These are phyloP conservation scores for Phengaris arion DNA, from an alignment of 2,888 invertebrate species.

Conservation along the genomic window DNA sequence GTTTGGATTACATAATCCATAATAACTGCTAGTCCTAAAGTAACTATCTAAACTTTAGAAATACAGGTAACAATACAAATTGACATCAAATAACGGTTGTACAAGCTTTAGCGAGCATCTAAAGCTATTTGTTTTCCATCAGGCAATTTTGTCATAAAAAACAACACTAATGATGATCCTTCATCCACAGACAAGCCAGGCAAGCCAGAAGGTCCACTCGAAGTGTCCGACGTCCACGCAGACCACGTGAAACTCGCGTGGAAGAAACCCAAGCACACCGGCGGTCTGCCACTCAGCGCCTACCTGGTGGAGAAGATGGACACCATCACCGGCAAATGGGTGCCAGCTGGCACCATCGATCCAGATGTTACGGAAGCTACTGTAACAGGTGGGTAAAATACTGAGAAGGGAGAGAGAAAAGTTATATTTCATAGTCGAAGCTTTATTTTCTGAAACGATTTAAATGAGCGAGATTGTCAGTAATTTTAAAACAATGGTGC, in stretches of 20 bases:
- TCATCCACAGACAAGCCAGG: constrained; percentile 85
- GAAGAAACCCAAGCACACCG: constrained; percentile 97
- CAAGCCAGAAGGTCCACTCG: constrained; percentile 94
- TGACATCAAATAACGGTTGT: too few relatives aligned
- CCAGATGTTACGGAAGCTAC: constrained; percentile 90
- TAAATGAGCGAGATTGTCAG: too few relatives aligned
- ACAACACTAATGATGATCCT: not conserved
- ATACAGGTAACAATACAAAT: too few relatives aligned
- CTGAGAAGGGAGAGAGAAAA: not conserved
- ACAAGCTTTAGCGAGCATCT: too few relatives aligned
- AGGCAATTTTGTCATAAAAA: not conserved
- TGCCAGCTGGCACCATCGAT: constrained; percentile 90
- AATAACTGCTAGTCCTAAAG: too few relatives aligned
- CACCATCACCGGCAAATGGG: constrained; percentile 90
- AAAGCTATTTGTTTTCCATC: not conserved
- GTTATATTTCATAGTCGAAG: not conserved
- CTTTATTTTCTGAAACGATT: too few relatives aligned
- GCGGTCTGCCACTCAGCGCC: constrained; percentile 93
- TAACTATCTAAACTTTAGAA: too few relatives aligned
- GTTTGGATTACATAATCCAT: too few relatives aligned
- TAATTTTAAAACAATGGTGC: too few relatives aligned
- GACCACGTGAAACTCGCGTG: constrained; percentile 96
- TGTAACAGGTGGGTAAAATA: constrained; percentile 78
- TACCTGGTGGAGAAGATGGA: constrained; percentile 98
- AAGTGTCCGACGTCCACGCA: constrained; percentile 93